Percentiles rank a stretch among this genome's conserved stretches.
These are phyloP conservation scores for Reticulitermes lucifugus DNA, from an alignment of 2,888 invertebrate species.

Conservation along the genomic window DNA sequence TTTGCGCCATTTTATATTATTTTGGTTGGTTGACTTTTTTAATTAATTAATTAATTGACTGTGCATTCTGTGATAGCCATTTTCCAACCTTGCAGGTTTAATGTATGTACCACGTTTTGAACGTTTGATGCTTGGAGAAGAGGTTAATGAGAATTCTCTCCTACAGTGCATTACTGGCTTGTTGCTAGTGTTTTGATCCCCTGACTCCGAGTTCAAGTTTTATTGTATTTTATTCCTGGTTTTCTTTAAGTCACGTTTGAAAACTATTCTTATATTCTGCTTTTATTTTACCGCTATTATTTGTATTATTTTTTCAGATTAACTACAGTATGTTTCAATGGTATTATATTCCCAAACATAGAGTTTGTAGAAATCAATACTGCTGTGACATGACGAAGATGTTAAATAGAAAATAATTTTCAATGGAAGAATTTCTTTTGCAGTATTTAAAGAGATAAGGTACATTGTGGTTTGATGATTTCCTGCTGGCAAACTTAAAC, in stretches of 20 bases:
- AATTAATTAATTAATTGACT: conserved; percentile 53
- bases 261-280: conserved; percentile 23
- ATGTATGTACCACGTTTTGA: conserved; percentile 50
- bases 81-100: conserved; percentile 52
- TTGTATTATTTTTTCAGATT: conserved; percentile 38
- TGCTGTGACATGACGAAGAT: conserved; percentile 38
- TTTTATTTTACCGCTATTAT: conserved; percentile 27
- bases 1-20: conserved; percentile 44
- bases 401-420: conserved; percentile 17
- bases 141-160: conserved; percentile 10
- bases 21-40: conserved; percentile 45
- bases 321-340: conserved; percentile 38
- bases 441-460: conserved; percentile 33
- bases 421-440: neutral
- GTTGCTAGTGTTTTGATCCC: conserved; percentile 1
- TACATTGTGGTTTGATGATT: conserved; percentile 11
- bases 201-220: neutral
- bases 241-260: neutral
- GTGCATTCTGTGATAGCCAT: conserved; percentile 56
- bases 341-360: conserved; percentile 27
- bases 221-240: conserved; percentile 26
- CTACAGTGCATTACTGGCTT: conserved; percentile 16
- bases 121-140: conserved; percentile 44
- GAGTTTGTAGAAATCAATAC: conserved; percentile 32
- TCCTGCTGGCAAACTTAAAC: conserved; percentile 45